phyloP scores from a whole-genome alignment of 2,888 invertebrate genomes.

The Cheilosia vernalis region DNA sequence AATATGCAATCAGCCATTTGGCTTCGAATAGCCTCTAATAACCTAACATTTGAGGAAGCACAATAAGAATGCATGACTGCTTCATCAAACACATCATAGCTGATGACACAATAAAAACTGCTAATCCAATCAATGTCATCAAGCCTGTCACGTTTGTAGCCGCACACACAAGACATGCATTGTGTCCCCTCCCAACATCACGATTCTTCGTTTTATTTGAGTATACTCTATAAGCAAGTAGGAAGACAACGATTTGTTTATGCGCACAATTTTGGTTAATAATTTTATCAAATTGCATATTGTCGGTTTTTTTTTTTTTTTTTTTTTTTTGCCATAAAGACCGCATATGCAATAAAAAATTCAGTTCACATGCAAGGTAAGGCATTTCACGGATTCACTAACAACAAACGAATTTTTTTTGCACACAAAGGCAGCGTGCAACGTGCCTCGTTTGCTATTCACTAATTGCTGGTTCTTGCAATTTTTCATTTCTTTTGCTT shows the following conservation, averaged over 20 bases:
- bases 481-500: slow-evolving; percentile 46
- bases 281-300: slow-evolving; percentile 69
- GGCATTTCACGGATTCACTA: slow-evolving; percentile 40
- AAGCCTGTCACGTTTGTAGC: slow-evolving; percentile 36
- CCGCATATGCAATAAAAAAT: slow-evolving; percentile 52
- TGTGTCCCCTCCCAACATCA: slow-evolving; percentile 35
- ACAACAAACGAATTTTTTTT: slow-evolving; percentile 26
- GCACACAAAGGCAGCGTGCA: slow-evolving; percentile 51
- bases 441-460: slow-evolving; percentile 65
- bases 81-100: slow-evolving; percentile 14
- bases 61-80: not conserved
- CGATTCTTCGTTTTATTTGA: slow-evolving; percentile 27
- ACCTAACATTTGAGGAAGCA: not conserved
- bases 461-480: slow-evolving; percentile 71
- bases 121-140: slow-evolving; percentile 43
- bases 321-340: slow-evolving; percentile 16
- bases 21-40: not conserved
- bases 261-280: slow-evolving; percentile 31
- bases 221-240: slow-evolving; percentile 6
- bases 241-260: slow-evolving; percentile 31
- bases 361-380: slow-evolving; percentile 66
- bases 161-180: slow-evolving; percentile 35
- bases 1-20: not conserved
- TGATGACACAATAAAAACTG: slow-evolving; percentile 43
- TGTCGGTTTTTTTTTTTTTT: slow-evolving; percentile 28